Evolutionary conservation across 2,113 vertebrate genomes (phyloP).

Genomic region (Malurus elegans): DNA sequence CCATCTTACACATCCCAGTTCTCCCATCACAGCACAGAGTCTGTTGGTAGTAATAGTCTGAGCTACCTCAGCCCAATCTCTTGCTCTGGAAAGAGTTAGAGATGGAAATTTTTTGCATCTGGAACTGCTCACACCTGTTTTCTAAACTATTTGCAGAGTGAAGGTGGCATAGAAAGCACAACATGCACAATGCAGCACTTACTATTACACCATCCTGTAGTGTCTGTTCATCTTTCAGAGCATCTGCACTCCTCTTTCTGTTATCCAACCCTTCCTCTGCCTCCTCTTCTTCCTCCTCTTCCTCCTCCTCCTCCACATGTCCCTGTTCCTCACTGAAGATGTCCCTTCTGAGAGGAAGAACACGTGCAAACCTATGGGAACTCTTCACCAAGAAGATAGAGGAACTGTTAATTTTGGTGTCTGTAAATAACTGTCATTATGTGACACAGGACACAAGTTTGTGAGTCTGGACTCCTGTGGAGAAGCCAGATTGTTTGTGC

Average conservation of each 20-base stretch:
- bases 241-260: constrained; percentile 70
- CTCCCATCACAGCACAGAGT: neutral
- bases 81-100: neutral
- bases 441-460: neutral
- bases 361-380: constrained; percentile 80
- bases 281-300: constrained; percentile 56
- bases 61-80: neutral
- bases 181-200: constrained; percentile 55
- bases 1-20: neutral
- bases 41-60: neutral
- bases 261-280: constrained; percentile 73
- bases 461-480: neutral
- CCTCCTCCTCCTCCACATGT: constrained; percentile 55
- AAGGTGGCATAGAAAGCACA: neutral
- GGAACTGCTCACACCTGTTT: neutral
- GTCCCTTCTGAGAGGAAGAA: constrained; percentile 75
- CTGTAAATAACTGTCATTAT: neutral
- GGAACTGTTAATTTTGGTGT: constrained; percentile 6
- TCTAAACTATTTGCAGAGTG: neutral
- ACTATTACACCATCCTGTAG: constrained; percentile 81
- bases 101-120: neutral
- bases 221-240: constrained; percentile 64
- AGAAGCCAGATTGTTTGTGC: neutral
- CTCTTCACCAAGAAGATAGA: constrained; percentile 68
- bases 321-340: constrained; percentile 69